These are phyloP conservation scores for Stegana nigrithorax DNA, from an alignment of 2,888 invertebrate genomes.

Conservation along the genomic window DNA sequence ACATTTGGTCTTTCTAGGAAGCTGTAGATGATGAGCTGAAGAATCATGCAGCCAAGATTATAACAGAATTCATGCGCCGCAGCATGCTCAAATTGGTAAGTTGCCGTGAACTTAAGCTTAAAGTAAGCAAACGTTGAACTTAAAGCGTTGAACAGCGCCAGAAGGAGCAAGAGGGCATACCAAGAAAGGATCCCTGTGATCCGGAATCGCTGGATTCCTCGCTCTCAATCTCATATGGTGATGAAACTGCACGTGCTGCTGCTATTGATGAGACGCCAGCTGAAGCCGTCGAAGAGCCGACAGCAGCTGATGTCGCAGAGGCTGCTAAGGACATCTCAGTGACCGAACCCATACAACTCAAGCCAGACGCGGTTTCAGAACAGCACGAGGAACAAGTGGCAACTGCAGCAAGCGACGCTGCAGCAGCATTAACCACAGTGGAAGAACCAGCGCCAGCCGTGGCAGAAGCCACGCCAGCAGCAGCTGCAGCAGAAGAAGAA, in stretches of 20 bases:
- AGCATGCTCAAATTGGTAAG: background rate
- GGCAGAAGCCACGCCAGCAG: background rate
- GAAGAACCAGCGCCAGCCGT: slow-evolving; percentile 10
- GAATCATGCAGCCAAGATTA: slow-evolving; percentile 37
- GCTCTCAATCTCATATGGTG: too few species aligned
- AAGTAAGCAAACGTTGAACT: background rate
- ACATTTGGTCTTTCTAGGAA: slow-evolving; percentile 16
- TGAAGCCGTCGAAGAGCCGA: too few species aligned
- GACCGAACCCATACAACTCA: background rate
- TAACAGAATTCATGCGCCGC: slow-evolving; percentile 48
- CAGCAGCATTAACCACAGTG: background rate
- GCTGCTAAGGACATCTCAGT: background rate
- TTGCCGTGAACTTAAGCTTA: background rate
- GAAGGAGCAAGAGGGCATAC: too few species aligned
- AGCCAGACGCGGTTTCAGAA: background rate
- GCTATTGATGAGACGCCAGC: too few species aligned
- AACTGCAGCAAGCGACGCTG: background rate
- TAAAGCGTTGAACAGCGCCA: too few species aligned
- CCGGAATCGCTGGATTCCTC: background rate
- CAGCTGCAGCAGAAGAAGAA: slow-evolving; percentile 5
- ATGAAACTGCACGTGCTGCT: too few species aligned
- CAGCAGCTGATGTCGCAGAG: too few species aligned
- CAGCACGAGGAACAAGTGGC: slow-evolving; percentile 16
- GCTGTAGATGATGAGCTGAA: slow-evolving; percentile 25
- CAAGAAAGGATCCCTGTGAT: slow-evolving; percentile 31